A percentile compares a stretch with the other conserved stretches of the same genome.
Conservation (phyloP, 1,140 invertebrate genomes). For the Calephelis nemesis region DNA sequence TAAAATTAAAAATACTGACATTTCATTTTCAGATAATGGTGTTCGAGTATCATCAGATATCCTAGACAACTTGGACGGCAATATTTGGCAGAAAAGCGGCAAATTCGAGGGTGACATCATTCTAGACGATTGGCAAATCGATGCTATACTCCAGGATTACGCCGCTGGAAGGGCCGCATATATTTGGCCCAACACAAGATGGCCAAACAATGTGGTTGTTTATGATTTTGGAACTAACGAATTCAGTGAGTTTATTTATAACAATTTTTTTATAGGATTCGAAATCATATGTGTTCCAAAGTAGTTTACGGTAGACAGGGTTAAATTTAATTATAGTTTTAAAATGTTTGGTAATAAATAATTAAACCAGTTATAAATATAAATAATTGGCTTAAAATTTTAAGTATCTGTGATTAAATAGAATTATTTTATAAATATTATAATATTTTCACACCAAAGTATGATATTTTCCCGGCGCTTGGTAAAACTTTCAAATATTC, state of each 20-base stretch:
- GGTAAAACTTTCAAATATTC: no score
- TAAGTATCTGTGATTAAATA: no score
- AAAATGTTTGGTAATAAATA: no score
- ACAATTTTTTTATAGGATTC: no score
- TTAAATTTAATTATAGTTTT: no score
- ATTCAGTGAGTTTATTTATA: conserved; percentile 43
- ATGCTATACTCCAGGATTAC: conserved; percentile 40
- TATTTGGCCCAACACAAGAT: conserved; percentile 45
- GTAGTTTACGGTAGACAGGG: no score
- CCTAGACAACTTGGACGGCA: conserved; percentile 35
- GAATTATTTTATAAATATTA: no score
- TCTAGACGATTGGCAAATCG: conserved; percentile 51
- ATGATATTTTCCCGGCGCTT: no score
- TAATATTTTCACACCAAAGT: no score
- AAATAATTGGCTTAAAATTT: no score
- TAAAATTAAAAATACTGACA: not conserved
- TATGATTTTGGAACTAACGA: conserved; percentile 47
- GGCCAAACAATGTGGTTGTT: conserved; percentile 45
- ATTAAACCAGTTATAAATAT: no score
- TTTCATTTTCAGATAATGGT: conserved; percentile 31
- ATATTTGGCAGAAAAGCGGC: conserved; percentile 59
- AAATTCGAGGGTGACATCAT: conserved; percentile 77
- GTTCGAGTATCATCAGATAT: conserved; percentile 35
- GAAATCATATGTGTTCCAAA: no score
- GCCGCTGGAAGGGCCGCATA: conserved; percentile 42